These are phyloP conservation scores for Centruroides sculpturatus DNA, from an alignment of 1,140 invertebrate species.

Conservation along the genomic window DNA sequence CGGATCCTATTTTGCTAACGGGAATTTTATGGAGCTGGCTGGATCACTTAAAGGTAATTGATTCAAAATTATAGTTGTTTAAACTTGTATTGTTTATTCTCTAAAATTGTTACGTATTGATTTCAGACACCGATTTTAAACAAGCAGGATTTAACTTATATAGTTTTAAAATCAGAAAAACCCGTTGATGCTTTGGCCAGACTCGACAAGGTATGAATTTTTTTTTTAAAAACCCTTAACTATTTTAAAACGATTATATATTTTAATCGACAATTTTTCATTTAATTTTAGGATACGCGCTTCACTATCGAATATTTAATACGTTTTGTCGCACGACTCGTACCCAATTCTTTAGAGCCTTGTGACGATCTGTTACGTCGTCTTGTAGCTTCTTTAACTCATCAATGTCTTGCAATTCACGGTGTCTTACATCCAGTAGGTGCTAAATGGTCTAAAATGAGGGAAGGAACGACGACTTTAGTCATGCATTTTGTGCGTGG, in stretches of 20 bases:
- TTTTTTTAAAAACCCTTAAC: not conserved
- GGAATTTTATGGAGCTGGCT: slow-evolving; percentile 18
- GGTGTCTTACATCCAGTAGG: slow-evolving; percentile 25
- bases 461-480: slow-evolving; percentile 35
- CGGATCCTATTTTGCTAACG: slow-evolving; percentile 13
- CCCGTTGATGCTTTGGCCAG: slow-evolving; percentile 42
- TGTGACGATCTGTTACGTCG: slow-evolving; percentile 40
- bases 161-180: slow-evolving; percentile 36
- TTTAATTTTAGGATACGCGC: slow-evolving; percentile 37
- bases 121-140: slow-evolving; percentile 45
- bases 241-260: not conserved
- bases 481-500: slow-evolving; percentile 32
- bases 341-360: slow-evolving; percentile 28
- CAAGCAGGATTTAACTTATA: slow-evolving; percentile 47
- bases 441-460: slow-evolving; percentile 28
- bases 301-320: slow-evolving; percentile 57
- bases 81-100: not conserved
- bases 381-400: slow-evolving; percentile 45
- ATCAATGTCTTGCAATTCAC: slow-evolving; percentile 43
- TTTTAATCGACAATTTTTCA: not conserved
- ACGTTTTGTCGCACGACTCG: slow-evolving; percentile 47
- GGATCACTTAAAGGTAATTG: slow-evolving; percentile 16
- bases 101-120: not conserved
- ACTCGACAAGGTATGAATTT: slow-evolving; percentile 39
- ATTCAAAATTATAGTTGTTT: not conserved